Evolutionary conservation across 2,797 vertebrate species (phyloP), one percentile per base, ranked within the genome.

Genomic region (Mormyrops boulengeri): DNA sequence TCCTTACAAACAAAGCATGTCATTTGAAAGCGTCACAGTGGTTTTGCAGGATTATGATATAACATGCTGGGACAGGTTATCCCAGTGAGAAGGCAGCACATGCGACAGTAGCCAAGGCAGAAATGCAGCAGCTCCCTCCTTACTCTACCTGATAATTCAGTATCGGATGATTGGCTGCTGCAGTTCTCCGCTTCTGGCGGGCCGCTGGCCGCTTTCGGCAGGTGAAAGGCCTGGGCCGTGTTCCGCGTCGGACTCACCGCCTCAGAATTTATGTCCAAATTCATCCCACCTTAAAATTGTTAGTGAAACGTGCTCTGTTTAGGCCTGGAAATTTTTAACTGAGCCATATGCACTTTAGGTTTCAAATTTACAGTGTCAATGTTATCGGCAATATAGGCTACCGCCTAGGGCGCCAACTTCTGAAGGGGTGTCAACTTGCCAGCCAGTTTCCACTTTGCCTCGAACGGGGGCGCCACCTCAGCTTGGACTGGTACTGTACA

Each of bases 111-210:
- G 41, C 8, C 4, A 62, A 26, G 55, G 50, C 17, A 62, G 19
- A 62, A 41, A 19, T 41, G 3, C 41, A 47, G 9, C 3, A 19
- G 4, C 55, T 14, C 5, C 14, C 2, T 34, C 44, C 5, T 12
- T 57, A 34, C 44, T 93, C 97, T 96, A 97, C 98, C 98, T 98
- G 97, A 96, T 92, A 96, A 93, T 93, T 99, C 98, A 66, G 97
- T 96, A 94, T 99, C 98, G 38, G 98, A 98, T 88, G 98, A 99
- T 93, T 99, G 98, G 95, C 97, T 98, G 96, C 98, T 98, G 14
- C 98, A 98, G 93, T 98, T 97, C 94, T 98, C 97, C 87, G 96
- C 95, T 90, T 97, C 97, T 92, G 97, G 95, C 38, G 93, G 91
- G 95, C 94, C 94, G 94, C 95, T 97, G 60, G 97, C 93, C 89